A percentile compares a stretch with the other conserved stretches of the same genome.
Conservation (phyloP, 2,797 vertebrate genomes). For the Trachops cirrhosus region DNA sequence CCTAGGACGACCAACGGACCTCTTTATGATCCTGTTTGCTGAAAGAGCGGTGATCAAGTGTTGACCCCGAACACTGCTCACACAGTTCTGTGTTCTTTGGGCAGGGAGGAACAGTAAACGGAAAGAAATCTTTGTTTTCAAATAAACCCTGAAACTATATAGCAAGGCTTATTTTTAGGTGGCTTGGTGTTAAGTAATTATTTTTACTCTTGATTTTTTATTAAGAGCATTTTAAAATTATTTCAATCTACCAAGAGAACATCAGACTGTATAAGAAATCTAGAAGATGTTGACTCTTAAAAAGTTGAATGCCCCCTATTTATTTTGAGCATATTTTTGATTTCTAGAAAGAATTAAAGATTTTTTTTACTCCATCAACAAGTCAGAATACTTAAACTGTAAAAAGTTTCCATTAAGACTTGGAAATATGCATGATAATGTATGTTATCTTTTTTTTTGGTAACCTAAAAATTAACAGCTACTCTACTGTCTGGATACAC, state of each 20-base stretch:
- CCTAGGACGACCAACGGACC: background rate
- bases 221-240: conserved; percentile 24
- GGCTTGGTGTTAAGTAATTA: background rate
- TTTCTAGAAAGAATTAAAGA: conserved; percentile 51
- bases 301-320: background rate
- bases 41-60: background rate
- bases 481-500: conserved; percentile 14
- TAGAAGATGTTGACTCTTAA: background rate
- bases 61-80: background rate
- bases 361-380: background rate
- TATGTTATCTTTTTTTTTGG: background rate
- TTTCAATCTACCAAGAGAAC: background rate
- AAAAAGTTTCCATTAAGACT: conserved; percentile 43
- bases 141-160: background rate
- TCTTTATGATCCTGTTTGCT: background rate
- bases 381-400: conserved; percentile 45
- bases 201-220: conserved; percentile 25
- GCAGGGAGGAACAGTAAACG: background rate
- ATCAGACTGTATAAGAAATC: background rate
- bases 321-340: conserved; percentile 42
- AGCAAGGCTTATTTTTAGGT: background rate
- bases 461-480: conserved; percentile 72
- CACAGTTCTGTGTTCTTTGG: background rate
- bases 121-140: background rate
- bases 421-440: conserved; percentile 66